Evolutionary conservation across 2,888 invertebrate species (phyloP).

Genomic region (Diaprepes abbreviatus): DNA sequence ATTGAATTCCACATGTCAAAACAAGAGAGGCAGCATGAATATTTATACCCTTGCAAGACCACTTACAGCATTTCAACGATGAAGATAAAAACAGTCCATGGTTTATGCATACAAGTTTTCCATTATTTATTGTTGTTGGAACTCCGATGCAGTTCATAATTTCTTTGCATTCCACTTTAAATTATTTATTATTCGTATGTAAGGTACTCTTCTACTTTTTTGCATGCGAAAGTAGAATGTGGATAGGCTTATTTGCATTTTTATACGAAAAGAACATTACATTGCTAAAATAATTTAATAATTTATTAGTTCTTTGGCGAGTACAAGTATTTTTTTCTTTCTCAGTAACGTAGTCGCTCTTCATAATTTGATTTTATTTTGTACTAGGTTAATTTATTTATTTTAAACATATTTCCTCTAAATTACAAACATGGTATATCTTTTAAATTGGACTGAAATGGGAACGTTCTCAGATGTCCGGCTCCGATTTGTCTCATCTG

Average conservation of each 20-base stretch:
- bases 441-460: no score
- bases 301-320: no score
- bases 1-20: no score
- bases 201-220: neutral
- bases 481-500: no score
- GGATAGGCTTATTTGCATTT: constrained; percentile 7
- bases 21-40: constrained; percentile 7
- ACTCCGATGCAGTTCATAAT: constrained; percentile 32
- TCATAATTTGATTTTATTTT: no score
- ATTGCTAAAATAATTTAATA: neutral
- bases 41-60: constrained; percentile 24
- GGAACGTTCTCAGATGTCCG: no score
- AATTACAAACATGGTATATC: no score
- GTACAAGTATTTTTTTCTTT: no score
- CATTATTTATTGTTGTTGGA: constrained; percentile 23
- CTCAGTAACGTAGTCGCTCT: no score
- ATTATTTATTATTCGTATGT: constrained; percentile 13
- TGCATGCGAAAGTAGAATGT: neutral
- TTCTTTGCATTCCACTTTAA: neutral
- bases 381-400: no score
- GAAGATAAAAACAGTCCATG: constrained; percentile 31
- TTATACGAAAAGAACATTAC: neutral
- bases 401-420: no score
- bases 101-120: constrained; percentile 28
- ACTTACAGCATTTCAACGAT: constrained; percentile 29